phyloP scores from a whole-genome alignment of 1,140 invertebrate genomes.

The Penaeus indicus region DNA sequence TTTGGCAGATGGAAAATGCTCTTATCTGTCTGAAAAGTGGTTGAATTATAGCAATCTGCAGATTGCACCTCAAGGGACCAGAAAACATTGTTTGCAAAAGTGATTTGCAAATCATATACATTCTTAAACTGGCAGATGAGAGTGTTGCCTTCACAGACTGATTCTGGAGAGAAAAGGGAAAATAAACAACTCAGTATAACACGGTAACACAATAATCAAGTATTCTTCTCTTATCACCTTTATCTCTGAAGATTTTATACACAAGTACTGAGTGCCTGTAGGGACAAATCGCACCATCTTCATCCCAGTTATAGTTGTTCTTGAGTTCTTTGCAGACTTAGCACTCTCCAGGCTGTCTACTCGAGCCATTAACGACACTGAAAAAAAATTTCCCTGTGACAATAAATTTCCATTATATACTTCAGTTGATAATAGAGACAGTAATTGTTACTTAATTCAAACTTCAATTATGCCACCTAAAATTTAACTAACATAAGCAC shows the following conservation, averaged over 20 bases:
- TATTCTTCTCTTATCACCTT: constrained; percentile 69
- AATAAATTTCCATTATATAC: constrained; percentile 74
- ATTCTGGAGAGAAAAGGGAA: background rate
- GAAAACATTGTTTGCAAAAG: too few relatives aligned
- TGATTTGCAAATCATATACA: background rate
- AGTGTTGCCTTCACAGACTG: background rate
- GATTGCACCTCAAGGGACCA: too few relatives aligned
- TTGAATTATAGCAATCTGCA: too few relatives aligned
- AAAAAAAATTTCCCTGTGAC: constrained; percentile 52
- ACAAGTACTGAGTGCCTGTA: constrained; percentile 71
- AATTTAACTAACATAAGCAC: background rate
- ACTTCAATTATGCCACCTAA: background rate
- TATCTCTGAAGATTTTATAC: constrained; percentile 73
- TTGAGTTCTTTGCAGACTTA: constrained; percentile 69
- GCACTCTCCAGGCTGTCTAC: constrained; percentile 74
- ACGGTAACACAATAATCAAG: background rate
- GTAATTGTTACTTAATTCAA: background rate
- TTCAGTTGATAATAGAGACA: constrained; percentile 58
- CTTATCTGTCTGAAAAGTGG: too few relatives aligned
- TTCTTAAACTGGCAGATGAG: background rate
- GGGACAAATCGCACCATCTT: constrained; percentile 70
- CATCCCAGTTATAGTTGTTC: constrained; percentile 69
- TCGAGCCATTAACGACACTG: constrained; percentile 72
- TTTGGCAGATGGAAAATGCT: too few relatives aligned
- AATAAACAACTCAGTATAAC: background rate